Evolutionary conservation across 2,113 vertebrate genomes (phyloP).

Genomic region (Heterochromis multidens): DNA sequence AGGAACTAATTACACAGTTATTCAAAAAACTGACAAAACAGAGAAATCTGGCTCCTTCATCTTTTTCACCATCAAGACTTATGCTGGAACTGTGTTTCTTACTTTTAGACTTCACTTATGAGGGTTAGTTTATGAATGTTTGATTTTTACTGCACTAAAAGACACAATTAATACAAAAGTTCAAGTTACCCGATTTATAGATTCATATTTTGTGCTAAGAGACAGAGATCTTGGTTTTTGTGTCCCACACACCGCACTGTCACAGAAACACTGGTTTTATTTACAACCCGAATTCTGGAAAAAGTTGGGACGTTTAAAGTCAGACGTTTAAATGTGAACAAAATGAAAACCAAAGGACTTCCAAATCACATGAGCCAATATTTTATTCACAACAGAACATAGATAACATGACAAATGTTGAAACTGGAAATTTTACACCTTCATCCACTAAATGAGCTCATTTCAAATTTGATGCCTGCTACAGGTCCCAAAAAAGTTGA

Average conservation of each 20-base stretch:
- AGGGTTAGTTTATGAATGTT: not conserved
- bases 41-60: not conserved
- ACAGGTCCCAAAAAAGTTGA: no score
- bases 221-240: not conserved
- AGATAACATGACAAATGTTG: no score
- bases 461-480: no score
- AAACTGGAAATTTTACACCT: no score
- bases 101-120: not conserved
- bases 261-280: not conserved
- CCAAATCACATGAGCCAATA: no score
- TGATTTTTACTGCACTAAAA: not conserved
- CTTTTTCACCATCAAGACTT: not conserved
- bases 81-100: accelerated
- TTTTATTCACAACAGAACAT: no score
- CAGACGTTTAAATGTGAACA: no score
- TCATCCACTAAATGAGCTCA: no score
- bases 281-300: no score
- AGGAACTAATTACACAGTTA: not conserved
- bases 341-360: no score
- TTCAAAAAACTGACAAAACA: not conserved
- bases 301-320: no score
- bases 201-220: not conserved
- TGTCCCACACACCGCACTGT: accelerated
- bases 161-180: not conserved
- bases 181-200: not conserved